A percentile compares a stretch with the other conserved stretches of the same genome.
Evolutionary conservation across 2,113 vertebrate species (phyloP).

Genomic region (Thamnaconus septentrionalis): DNA sequence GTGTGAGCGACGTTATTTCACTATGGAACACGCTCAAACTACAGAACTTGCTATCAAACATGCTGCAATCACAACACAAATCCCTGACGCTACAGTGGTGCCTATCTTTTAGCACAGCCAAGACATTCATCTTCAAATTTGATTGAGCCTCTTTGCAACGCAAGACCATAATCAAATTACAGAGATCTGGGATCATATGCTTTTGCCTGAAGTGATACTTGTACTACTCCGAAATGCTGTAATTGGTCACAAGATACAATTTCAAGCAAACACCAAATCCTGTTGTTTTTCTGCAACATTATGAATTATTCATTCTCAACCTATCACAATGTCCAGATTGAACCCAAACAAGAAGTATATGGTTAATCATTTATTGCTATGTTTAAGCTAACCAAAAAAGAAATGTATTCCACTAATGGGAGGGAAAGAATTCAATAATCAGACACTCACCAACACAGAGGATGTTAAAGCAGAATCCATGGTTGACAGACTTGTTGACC

Average conservation of each 20-base stretch:
- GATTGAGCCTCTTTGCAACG: slow-evolving; percentile 2
- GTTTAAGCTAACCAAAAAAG: neutral
- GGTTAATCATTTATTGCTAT: no score
- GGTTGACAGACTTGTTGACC: slow-evolving; percentile 98
- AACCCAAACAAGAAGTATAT: no score
- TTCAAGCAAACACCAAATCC: neutral
- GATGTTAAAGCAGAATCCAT: slow-evolving; percentile 99
- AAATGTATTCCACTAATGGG: neutral
- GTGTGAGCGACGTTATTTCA: neutral
- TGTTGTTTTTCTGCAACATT: slow-evolving; percentile 1
- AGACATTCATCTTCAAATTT: neutral
- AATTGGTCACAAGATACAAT: slow-evolving; percentile 14
- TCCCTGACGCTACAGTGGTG: neutral
- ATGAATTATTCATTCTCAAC: no score
- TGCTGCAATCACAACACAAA: neutral
- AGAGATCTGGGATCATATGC: slow-evolving; percentile 13
- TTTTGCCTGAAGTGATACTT: slow-evolving; percentile 10
- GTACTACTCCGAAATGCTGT: slow-evolving; percentile 1
- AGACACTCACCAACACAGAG: slow-evolving; percentile 95
- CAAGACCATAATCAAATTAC: slow-evolving; percentile 12
- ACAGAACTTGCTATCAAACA: neutral
- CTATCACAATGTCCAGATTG: no score
- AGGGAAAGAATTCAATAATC: slow-evolving; percentile 14
- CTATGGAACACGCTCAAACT: slow-evolving; percentile 2
- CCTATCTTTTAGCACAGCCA: neutral